phyloP scores from a whole-genome alignment of 2,888 invertebrate genomes.

The Byasa hedistus region DNA sequence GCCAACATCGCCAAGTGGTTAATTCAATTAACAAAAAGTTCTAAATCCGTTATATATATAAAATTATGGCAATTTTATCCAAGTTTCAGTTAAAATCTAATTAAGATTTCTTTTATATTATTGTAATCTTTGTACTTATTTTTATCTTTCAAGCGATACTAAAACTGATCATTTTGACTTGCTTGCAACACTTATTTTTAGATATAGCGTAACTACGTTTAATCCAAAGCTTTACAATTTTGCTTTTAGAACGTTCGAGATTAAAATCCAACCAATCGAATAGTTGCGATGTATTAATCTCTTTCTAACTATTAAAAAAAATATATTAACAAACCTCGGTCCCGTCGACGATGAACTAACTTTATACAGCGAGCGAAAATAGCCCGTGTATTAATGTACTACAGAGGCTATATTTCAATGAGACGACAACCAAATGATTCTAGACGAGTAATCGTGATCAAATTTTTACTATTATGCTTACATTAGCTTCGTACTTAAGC shows the following conservation, averaged over 20 bases:
- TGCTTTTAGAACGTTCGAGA: neutral
- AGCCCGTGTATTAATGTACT: neutral
- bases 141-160: too few relatives aligned
- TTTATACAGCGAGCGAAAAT: neutral
- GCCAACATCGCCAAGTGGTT: too few relatives aligned
- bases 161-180: too few relatives aligned
- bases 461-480: conserved; percentile 8
- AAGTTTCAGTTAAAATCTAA: too few relatives aligned
- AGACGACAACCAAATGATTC: neutral
- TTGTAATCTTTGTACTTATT: too few relatives aligned
- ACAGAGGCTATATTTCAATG: conserved; percentile 8
- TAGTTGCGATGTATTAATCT: neutral
- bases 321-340: conserved; percentile 7
- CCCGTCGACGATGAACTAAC: neutral
- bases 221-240: neutral
- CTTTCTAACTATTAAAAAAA: conserved; percentile 6
- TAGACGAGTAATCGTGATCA: conserved; percentile 1
- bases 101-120: too few relatives aligned
- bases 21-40: too few relatives aligned
- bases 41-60: too few relatives aligned
- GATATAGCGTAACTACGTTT: neutral
- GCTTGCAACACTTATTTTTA: neutral
- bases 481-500: conserved; percentile 6
- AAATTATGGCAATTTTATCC: too few relatives aligned
- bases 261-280: conserved; percentile 5